A percentile compares a stretch with the other conserved stretches of the same genome.
phyloP scores from a whole-genome alignment of 2,113 vertebrate genomes.

The Peromyscus californicus region DNA sequence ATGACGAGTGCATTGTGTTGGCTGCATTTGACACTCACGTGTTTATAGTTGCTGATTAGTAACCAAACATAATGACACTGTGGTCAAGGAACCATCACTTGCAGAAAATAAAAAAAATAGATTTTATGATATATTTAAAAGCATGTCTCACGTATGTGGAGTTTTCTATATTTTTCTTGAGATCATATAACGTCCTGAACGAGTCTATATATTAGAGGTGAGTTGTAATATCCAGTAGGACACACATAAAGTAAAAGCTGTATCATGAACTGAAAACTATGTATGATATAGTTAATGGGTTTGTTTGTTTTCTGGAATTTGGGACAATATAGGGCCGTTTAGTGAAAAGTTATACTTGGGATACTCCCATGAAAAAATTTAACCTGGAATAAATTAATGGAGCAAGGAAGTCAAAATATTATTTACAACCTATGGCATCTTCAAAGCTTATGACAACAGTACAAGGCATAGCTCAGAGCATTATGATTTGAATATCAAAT shows the following conservation, averaged over 20 bases:
- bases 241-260: background rate
- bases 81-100: background rate
- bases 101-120: background rate
- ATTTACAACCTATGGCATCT: background rate
- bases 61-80: background rate
- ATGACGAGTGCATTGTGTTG: background rate
- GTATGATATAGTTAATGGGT: background rate
- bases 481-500: conserved; percentile 47
- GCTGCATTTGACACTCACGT: background rate
- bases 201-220: background rate
- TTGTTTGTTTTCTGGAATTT: background rate
- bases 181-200: background rate
- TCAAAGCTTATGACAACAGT: conserved; percentile 10
- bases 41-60: background rate
- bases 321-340: background rate
- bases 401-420: background rate
- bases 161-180: background rate
- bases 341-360: background rate
- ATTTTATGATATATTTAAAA: background rate
- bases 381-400: background rate
- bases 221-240: background rate
- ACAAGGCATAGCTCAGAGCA: background rate
- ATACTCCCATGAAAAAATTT: conserved; percentile 32
- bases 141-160: background rate
- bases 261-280: background rate